Evolutionary conservation across 2,888 invertebrate genomes (phyloP).

Genomic region (Eilema caniola): DNA sequence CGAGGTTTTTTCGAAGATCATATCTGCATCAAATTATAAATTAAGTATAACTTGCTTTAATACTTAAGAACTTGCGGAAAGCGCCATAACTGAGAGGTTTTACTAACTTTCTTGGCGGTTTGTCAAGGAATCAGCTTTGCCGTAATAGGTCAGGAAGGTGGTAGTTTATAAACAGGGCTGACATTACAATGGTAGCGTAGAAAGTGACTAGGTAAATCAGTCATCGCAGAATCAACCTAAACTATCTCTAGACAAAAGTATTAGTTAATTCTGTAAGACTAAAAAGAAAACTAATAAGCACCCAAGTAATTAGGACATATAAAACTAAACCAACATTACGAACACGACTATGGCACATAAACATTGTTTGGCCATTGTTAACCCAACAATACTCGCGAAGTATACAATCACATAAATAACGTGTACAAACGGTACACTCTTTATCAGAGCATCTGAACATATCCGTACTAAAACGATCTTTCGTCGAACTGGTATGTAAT

Average conservation of each 20-base stretch:
- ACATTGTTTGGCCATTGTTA: slow-evolving; percentile 37
- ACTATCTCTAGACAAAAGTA: neutral
- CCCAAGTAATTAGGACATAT: neutral
- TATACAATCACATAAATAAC: slow-evolving; percentile 28
- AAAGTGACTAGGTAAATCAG: too few relatives aligned
- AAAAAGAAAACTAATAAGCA: neutral
- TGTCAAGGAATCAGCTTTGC: neutral
- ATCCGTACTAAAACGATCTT: slow-evolving; percentile 34
- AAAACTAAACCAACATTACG: neutral
- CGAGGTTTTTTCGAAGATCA: too few relatives aligned
- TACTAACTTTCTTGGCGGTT: neutral
- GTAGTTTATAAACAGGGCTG: too few relatives aligned
- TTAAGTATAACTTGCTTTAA: too few relatives aligned
- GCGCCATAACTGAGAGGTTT: too few relatives aligned
- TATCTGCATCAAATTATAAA: too few relatives aligned
- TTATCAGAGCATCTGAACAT: slow-evolving; percentile 46
- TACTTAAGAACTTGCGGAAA: too few relatives aligned
- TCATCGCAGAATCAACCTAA: neutral
- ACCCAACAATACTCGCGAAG: slow-evolving; percentile 41
- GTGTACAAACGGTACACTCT: slow-evolving; percentile 29
- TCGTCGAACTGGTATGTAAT: slow-evolving; percentile 23
- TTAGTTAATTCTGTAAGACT: neutral
- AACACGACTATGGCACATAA: slow-evolving; percentile 22
- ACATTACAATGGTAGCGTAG: neutral
- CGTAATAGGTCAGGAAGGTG: neutral